Evolutionary conservation across 2,113 vertebrate genomes (phyloP).

Genomic region (Lophura nycthemera): DNA sequence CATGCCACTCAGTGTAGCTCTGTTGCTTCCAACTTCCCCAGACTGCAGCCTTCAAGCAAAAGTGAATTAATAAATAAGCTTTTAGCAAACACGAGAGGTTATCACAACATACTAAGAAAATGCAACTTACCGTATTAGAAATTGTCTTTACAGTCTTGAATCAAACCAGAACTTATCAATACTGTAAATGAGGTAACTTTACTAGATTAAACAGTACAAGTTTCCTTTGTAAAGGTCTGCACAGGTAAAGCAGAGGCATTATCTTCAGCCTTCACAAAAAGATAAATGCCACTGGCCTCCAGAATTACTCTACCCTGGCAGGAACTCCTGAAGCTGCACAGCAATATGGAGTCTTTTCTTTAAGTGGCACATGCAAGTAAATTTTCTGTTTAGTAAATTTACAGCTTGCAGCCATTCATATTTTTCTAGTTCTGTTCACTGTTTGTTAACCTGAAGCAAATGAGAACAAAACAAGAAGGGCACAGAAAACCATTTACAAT

Average conservation of each 20-base stretch:
- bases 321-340: background rate
- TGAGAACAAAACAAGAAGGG: background rate
- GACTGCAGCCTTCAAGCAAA: background rate
- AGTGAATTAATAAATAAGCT: background rate
- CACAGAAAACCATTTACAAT: background rate
- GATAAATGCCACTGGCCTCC: background rate
- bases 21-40: background rate
- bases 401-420: background rate
- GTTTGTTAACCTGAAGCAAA: background rate
- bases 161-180: background rate
- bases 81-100: background rate
- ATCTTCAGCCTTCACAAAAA: background rate
- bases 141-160: background rate
- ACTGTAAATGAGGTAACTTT: background rate
- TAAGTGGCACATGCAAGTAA: background rate
- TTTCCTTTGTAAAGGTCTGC: background rate
- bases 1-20: rapidly evolving
- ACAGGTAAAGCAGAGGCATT: background rate
- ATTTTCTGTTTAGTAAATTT: background rate
- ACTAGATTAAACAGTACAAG: background rate
- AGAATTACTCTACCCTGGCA: background rate
- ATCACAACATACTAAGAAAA: background rate
- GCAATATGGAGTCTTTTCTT: background rate
- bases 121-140: background rate
- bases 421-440: background rate